These are phyloP conservation scores for Melanotaenia parkinsoni DNA, from an alignment of 2,797 vertebrate genomes.

Conservation along the genomic window DNA sequence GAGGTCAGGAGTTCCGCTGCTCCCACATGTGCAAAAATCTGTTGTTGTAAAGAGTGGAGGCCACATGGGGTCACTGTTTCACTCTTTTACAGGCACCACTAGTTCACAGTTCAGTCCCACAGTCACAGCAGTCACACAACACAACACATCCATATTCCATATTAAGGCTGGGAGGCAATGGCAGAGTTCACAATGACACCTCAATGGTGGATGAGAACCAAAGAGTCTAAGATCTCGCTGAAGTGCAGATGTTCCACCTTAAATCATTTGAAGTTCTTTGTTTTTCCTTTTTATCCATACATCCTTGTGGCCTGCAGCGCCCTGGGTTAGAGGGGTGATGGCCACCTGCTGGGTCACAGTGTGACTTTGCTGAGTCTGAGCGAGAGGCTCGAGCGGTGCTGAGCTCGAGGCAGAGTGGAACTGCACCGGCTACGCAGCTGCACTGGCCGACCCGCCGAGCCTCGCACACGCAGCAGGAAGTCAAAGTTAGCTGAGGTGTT, in stretches of 20 bases:
- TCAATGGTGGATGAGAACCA: conserved; percentile 13
- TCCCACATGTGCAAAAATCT: conserved; percentile 79
- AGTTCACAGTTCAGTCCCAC: conserved; percentile 42
- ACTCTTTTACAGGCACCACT: conserved; percentile 53
- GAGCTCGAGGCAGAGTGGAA: conserved; percentile 84
- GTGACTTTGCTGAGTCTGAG: conserved; percentile 89
- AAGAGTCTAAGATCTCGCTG: conserved; percentile 10
- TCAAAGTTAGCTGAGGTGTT: conserved; percentile 92
- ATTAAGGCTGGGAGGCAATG: conserved; percentile 37
- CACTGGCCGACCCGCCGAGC: conserved; percentile 70
- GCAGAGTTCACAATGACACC: conserved; percentile 37
- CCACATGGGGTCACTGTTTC: conserved; percentile 64
- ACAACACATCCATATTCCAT: conserved; percentile 36
- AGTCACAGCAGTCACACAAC: conserved; percentile 60
- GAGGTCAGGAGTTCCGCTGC: conserved; percentile 68
- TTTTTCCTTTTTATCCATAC: conserved; percentile 12
- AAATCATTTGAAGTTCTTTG: conserved; percentile 18
- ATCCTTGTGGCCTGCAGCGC: conserved; percentile 8
- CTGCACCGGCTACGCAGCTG: conserved; percentile 86
- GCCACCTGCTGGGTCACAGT: conserved; percentile 75
- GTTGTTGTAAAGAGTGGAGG: conserved; percentile 49
- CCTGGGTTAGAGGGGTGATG: conserved; percentile 31
- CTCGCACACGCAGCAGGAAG: conserved; percentile 90
- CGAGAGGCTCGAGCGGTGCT: conserved; percentile 85
- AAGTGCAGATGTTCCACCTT: conserved; percentile 10